phyloP scores from a whole-genome alignment of 2,888 invertebrate genomes.

The Sphinx pinastri region DNA sequence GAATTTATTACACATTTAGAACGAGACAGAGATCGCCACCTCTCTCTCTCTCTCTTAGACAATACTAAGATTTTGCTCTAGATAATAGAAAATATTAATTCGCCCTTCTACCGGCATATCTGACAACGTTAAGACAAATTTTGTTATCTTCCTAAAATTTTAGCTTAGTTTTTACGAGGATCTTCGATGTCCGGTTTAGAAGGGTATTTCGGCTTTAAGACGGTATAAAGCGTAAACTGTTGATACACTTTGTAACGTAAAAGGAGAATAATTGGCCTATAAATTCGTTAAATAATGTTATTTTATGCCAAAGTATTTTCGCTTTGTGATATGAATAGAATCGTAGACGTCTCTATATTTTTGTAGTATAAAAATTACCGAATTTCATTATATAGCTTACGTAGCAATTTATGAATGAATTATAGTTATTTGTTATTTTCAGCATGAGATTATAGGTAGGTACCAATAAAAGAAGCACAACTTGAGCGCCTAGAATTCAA shows the following conservation, averaged over 20 bases:
- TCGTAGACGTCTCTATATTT: too few relatives aligned
- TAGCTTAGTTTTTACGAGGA: slow-evolving; percentile 8
- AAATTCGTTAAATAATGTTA: not conserved
- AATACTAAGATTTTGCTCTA: slow-evolving; percentile 5
- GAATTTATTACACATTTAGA: not conserved
- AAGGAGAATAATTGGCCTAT: not conserved
- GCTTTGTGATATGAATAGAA: too few relatives aligned
- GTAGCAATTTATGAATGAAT: too few relatives aligned
- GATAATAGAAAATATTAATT: slow-evolving; percentile 26
- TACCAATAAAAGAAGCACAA: too few relatives aligned
- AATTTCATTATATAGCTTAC: too few relatives aligned
- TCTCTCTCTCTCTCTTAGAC: slow-evolving; percentile 3
- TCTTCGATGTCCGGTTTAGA: not conserved
- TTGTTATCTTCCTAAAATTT: slow-evolving; percentile 5
- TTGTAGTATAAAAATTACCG: too few relatives aligned
- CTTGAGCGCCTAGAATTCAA: too few relatives aligned
- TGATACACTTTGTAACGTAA: not conserved
- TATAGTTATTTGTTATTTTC: too few relatives aligned
- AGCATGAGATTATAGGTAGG: too few relatives aligned
- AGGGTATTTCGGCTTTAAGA: slow-evolving; percentile 8
- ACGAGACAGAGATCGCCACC: not conserved
- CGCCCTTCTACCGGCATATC: slow-evolving; percentile 4
- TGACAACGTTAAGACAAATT: slow-evolving; percentile 19
- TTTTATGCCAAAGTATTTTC: not conserved
- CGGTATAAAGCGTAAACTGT: slow-evolving; percentile 1